Conservation (phyloP, 1,140 invertebrate genomes). For the Hermetia illucens region DNA sequence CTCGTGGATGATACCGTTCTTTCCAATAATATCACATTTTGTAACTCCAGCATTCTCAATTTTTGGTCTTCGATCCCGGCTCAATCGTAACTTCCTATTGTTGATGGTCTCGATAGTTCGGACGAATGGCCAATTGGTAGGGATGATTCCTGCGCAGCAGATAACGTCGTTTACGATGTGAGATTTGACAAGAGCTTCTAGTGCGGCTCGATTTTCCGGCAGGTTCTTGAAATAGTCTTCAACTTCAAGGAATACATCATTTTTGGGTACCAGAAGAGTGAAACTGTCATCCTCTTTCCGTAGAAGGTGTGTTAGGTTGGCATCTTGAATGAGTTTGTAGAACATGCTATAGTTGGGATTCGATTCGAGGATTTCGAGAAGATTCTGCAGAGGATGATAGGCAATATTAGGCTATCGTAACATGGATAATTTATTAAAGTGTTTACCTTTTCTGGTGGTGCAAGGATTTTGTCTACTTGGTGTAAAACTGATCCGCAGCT, state of each 20-base stretch:
- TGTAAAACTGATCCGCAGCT: slow-evolving; percentile 46
- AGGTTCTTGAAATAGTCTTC: slow-evolving; percentile 19
- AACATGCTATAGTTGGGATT: slow-evolving; percentile 28
- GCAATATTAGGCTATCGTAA: not conserved
- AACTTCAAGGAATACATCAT: slow-evolving; percentile 43
- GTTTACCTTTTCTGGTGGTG: slow-evolving; percentile 33
- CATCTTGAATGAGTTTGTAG: slow-evolving; percentile 21
- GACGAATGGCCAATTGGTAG: slow-evolving; percentile 37
- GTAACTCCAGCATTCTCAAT: slow-evolving; percentile 38
- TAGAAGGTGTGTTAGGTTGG: slow-evolving; percentile 22
- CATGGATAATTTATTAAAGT: not conserved
- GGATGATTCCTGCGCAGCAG: slow-evolving; percentile 43
- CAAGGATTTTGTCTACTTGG: slow-evolving; percentile 38
- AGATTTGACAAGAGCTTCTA: slow-evolving; percentile 20
- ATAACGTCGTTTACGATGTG: slow-evolving; percentile 35
- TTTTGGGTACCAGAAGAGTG: slow-evolving; percentile 47
- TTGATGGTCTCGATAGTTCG: slow-evolving; percentile 33
- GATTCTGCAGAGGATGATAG: slow-evolving; percentile 12
- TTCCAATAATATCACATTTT: slow-evolving; percentile 41
- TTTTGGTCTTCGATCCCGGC: slow-evolving; percentile 33
- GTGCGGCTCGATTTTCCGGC: slow-evolving; percentile 11
- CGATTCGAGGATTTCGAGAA: slow-evolving; percentile 19
- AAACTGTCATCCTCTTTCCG: slow-evolving; percentile 19
- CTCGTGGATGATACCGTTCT: slow-evolving; percentile 44
- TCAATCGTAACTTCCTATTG: slow-evolving; percentile 32